These are phyloP conservation scores for Salvelinus fontinalis DNA, from an alignment of 2,113 vertebrate species.

Conservation along the genomic window DNA sequence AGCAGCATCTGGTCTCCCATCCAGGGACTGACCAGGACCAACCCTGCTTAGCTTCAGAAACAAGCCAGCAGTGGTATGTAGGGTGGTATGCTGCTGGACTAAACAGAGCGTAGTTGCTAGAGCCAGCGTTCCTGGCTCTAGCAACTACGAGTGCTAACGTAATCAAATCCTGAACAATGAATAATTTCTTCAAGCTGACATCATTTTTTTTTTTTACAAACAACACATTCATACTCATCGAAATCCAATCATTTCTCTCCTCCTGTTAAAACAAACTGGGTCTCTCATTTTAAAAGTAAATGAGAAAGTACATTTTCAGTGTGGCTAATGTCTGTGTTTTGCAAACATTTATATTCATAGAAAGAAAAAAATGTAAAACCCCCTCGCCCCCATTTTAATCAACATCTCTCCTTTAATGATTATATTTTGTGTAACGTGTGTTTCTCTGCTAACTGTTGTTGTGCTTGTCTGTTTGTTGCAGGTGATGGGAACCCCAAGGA, in stretches of 20 bases:
- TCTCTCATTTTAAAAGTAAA: neutral
- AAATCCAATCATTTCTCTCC: neutral
- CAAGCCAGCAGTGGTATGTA: too few relatives aligned
- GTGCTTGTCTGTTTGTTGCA: constrained; percentile 53
- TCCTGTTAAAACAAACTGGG: neutral
- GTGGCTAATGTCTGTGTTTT: too few relatives aligned
- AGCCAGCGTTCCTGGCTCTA: neutral
- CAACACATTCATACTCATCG: neutral
- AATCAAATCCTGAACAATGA: neutral
- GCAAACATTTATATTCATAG: too few relatives aligned
- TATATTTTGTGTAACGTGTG: neutral
- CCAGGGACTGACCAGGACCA: too few relatives aligned
- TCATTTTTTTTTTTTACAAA: neutral
- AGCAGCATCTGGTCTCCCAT: too few relatives aligned
- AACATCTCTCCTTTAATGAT: too few relatives aligned
- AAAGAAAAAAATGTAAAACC: too few relatives aligned
- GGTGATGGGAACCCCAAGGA: constrained; percentile 94
- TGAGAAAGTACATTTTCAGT: neutral
- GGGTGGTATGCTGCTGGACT: too few relatives aligned
- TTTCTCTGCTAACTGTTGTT: neutral
- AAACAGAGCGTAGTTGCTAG: neutral
- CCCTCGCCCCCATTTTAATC: too few relatives aligned
- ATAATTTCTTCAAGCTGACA: neutral
- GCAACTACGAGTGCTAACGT: neutral
- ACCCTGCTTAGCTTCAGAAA: too few relatives aligned